Conservation (phyloP, 2,797 vertebrate genomes). For the Onychomys torridus region DNA sequence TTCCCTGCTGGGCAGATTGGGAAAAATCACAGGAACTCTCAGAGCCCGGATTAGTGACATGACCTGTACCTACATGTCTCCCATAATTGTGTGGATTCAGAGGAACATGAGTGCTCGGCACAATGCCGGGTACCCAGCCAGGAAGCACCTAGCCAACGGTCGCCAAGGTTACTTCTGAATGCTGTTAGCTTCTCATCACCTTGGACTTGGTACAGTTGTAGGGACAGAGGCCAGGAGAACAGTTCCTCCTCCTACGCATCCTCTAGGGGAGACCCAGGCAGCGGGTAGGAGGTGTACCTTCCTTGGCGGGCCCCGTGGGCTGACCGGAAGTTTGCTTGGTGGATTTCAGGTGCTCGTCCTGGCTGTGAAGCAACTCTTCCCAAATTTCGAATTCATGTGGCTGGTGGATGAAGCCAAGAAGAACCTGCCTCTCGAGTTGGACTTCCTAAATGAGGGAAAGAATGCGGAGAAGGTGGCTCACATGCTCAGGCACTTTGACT, state of each 20-base stretch:
- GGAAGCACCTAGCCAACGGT: background rate
- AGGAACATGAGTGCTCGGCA: background rate
- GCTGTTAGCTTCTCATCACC: background rate
- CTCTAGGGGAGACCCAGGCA: background rate
- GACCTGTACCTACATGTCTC: background rate
- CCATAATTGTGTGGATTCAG: background rate
- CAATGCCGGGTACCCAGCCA: background rate
- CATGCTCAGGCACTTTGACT: slow-evolving; percentile 93
- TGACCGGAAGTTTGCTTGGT: slow-evolving; percentile 46
- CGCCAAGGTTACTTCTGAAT: background rate
- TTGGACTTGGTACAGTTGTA: background rate
- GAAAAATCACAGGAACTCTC: background rate
- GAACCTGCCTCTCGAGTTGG: slow-evolving; percentile 96
- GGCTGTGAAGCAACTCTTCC: slow-evolving; percentile 95
- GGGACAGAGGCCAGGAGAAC: background rate
- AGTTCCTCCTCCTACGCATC: background rate
- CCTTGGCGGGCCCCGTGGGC: background rate
- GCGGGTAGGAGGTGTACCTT: background rate
- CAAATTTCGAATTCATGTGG: slow-evolving; percentile 99
- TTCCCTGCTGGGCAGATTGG: background rate
- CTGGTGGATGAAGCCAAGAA: slow-evolving; percentile 98
- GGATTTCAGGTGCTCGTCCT: slow-evolving; percentile 91
- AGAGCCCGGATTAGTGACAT: background rate
- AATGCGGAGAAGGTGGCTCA: slow-evolving; percentile 94
- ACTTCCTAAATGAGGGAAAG: slow-evolving; percentile 96